Evolutionary conservation across 2,888 invertebrate genomes (phyloP).

Genomic region (Nyleta sp.): DNA sequence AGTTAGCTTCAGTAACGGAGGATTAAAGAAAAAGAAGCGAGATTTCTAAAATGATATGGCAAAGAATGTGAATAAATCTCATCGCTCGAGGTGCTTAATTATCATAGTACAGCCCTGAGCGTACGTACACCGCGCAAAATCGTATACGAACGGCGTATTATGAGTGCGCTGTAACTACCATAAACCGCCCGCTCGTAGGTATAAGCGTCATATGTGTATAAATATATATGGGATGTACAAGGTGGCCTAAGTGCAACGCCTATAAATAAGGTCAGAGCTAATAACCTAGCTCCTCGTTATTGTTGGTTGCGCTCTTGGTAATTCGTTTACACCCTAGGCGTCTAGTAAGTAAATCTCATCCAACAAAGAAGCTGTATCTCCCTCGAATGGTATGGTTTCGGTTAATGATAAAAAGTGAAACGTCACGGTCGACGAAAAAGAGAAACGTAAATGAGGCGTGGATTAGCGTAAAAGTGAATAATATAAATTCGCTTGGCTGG

Average conservation of each 20-base stretch:
- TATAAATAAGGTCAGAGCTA: conserved; percentile 70
- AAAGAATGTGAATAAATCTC: conserved; percentile 20
- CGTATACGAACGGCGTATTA: conserved; percentile 16
- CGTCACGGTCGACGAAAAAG: background rate
- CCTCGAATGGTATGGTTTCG: no score
- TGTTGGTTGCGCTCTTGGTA: conserved; percentile 53
- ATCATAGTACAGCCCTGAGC: conserved; percentile 29
- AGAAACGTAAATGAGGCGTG: conserved; percentile 3
- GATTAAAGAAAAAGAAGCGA: background rate
- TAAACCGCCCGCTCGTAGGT: conserved; percentile 28
- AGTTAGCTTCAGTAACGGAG: no score
- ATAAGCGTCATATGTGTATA: conserved; percentile 40
- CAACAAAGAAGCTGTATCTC: background rate
- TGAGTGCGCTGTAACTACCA: conserved; percentile 29
- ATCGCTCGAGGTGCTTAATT: conserved; percentile 29
- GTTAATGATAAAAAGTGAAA: background rate
- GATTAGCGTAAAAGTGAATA: no score
- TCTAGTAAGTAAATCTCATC: conserved; percentile 42
- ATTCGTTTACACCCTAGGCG: conserved; percentile 56
- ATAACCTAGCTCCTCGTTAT: conserved; percentile 67
- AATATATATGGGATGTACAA: conserved; percentile 38
- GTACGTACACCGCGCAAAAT: conserved; percentile 19
- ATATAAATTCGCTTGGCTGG: no score
- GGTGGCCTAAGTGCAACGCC: conserved; percentile 56
- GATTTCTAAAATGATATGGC: conserved; percentile 18